phyloP scores from a whole-genome alignment of 2,113 vertebrate species.

The Phrynosoma blainvillii region DNA sequence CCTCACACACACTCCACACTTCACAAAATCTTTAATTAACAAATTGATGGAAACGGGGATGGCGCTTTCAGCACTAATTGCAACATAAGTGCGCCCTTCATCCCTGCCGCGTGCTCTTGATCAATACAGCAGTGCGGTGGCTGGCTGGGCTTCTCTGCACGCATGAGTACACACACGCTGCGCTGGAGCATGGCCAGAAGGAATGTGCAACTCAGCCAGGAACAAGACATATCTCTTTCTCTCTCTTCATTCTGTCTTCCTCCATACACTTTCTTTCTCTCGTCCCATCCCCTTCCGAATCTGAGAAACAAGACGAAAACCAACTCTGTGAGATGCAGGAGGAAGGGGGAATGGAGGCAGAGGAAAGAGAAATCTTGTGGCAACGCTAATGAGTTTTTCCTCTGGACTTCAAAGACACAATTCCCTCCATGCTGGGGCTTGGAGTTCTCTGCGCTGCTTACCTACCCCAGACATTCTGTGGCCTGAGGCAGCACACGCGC shows the following conservation, averaged over 20 bases:
- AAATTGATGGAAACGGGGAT: neutral
- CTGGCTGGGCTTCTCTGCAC: neutral
- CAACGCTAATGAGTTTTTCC: conserved; percentile 1
- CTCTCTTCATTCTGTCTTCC: neutral
- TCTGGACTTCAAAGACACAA: neutral
- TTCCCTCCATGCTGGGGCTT: neutral
- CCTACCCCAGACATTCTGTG: neutral
- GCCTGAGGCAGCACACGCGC: neutral
- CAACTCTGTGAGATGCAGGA: too few relatives aligned
- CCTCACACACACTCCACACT: neutral
- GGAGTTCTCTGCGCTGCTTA: neutral
- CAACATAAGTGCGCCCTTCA: neutral
- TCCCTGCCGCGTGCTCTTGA: neutral
- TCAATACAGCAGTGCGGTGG: neutral
- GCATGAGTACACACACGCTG: neutral
- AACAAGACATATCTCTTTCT: neutral
- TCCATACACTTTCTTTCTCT: neutral
- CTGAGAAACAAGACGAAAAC: neutral
- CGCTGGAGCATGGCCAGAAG: neutral
- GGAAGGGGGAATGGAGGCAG: neutral
- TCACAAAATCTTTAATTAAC: neutral
- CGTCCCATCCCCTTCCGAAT: neutral
- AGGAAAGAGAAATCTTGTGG: neutral
- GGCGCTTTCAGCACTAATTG: neutral
- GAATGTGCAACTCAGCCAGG: neutral